Percentiles rank a stretch among this genome's conserved stretches.
Conservation (phyloP, 2,797 vertebrate genomes). For the Nasua narica region DNA sequence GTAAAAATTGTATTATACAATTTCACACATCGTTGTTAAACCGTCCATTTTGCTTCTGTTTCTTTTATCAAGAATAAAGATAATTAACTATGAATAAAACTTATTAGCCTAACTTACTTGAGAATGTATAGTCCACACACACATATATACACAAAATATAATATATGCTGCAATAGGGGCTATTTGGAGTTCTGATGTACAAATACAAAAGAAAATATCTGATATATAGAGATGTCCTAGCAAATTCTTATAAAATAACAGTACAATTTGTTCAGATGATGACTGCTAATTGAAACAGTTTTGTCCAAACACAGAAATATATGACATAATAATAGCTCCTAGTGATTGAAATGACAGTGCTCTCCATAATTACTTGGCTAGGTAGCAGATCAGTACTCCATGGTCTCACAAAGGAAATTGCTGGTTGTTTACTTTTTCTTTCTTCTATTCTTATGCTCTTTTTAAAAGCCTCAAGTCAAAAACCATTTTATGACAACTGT, state of each 20-base stretch:
- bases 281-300: background rate
- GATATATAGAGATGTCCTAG: background rate
- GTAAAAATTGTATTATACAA: background rate
- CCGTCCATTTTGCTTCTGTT: background rate
- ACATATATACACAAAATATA: background rate
- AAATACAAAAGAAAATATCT: background rate
- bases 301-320: background rate
- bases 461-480: background rate
- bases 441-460: background rate
- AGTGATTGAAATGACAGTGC: background rate
- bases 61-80: conserved; percentile 43
- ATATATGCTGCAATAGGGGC: background rate
- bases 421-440: background rate
- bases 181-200: background rate
- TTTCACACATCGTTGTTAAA: background rate
- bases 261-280: background rate
- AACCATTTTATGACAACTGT: background rate
- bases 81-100: background rate
- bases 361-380: background rate
- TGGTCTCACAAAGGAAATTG: background rate
- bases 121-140: background rate
- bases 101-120: background rate
- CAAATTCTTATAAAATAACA: background rate
- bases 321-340: background rate
- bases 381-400: background rate